Percentiles rank a stretch among this genome's conserved stretches.
These are phyloP conservation scores for Ceuthmochares aereus DNA, from an alignment of 2,113 vertebrate species.

Conservation along the genomic window DNA sequence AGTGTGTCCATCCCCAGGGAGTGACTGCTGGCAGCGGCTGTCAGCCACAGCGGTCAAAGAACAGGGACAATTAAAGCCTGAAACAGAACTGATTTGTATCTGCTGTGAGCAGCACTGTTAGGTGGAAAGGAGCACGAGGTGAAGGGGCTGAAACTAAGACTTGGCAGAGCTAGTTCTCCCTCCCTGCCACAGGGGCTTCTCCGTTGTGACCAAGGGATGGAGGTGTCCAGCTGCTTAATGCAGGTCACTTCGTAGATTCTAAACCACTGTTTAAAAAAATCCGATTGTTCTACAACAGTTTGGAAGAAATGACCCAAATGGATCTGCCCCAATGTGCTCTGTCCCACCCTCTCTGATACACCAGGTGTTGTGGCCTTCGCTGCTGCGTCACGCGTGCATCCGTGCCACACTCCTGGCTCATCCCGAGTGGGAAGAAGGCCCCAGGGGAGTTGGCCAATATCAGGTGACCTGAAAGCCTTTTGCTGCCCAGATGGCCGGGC, in stretches of 20 bases:
- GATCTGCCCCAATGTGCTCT: neutral
- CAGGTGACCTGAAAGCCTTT: neutral
- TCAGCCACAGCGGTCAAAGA: slow-evolving; percentile 26
- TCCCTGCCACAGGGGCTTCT: neutral
- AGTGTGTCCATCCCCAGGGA: neutral
- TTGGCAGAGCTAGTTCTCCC: neutral
- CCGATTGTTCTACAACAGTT: neutral
- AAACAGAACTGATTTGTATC: neutral
- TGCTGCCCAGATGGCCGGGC: neutral
- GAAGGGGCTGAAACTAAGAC: neutral
- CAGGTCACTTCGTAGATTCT: neutral
- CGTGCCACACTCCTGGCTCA: neutral
- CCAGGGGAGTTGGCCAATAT: neutral
- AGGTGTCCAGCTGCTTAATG: neutral
- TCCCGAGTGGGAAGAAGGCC: neutral
- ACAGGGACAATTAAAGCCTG: neutral
- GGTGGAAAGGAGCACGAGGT: neutral
- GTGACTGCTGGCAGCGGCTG: neutral
- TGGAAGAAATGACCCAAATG: neutral
- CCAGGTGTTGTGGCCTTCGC: too few relatives aligned
- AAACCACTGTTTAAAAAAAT: neutral
- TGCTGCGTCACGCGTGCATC: neutral
- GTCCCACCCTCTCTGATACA: neutral
- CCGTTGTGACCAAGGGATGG: accelerated
- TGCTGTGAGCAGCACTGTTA: neutral